These are phyloP conservation scores for Rallus limicola DNA, from an alignment of 2,113 vertebrate genomes.

Conservation along the genomic window DNA sequence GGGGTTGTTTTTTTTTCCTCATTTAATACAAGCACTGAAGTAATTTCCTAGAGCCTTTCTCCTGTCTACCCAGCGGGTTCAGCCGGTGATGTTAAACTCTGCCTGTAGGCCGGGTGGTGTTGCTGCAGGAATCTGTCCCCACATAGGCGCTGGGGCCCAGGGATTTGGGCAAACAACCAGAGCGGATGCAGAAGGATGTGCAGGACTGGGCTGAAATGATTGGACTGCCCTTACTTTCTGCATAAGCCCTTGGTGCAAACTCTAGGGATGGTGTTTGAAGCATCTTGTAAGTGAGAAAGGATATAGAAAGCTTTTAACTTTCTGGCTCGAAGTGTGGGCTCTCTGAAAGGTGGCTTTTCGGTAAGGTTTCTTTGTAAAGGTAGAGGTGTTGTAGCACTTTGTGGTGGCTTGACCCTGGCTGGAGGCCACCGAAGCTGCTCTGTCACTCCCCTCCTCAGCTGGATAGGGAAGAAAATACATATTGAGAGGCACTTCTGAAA, in stretches of 20 bases:
- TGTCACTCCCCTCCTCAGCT: too few species aligned
- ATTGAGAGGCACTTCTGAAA: not conserved
- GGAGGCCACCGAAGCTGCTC: too few species aligned
- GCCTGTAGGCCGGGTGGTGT: fast-evolving
- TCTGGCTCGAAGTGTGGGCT: not conserved
- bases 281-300: not conserved
- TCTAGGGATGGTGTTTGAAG: not conserved
- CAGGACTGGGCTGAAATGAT: not conserved
- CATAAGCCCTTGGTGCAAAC: not conserved
- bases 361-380: not conserved
- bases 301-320: fast-evolving
- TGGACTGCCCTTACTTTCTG: fast-evolving
- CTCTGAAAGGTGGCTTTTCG: not conserved
- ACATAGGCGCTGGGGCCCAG: fast-evolving
- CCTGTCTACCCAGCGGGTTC: not conserved
- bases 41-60: not conserved
- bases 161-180: not conserved
- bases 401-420: too few species aligned
- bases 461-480: too few species aligned
- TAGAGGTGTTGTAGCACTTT: not conserved
- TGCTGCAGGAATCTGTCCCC: not conserved
- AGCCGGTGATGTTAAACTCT: not conserved
- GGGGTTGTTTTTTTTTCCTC: not conserved
- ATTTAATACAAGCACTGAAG: not conserved
- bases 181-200: not conserved